phyloP scores from a whole-genome alignment of 2,888 invertebrate genomes.

The Seladonia tumulorum region DNA sequence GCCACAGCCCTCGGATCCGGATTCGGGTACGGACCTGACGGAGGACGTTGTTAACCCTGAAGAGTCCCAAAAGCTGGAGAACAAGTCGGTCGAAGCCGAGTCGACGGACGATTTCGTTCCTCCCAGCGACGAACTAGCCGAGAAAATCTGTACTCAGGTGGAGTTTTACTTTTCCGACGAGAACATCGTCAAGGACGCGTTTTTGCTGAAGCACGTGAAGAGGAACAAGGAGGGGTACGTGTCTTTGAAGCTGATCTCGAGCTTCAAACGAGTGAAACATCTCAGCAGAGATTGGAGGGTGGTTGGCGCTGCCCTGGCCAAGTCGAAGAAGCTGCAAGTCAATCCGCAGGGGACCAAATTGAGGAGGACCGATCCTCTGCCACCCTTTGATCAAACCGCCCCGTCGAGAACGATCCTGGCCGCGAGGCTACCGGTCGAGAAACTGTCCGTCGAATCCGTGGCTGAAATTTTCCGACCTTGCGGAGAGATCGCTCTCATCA shows the following conservation, averaged over 20 bases:
- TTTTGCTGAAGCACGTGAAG: slow-evolving; percentile 96
- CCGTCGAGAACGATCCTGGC: slow-evolving; percentile 96
- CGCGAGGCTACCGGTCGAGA: slow-evolving; percentile 93
- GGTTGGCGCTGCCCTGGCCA: slow-evolving; percentile 93
- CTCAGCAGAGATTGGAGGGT: slow-evolving; percentile 97
- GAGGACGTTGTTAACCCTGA: slow-evolving; percentile 62
- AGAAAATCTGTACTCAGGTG: slow-evolving; percentile 93
- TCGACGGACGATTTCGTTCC: slow-evolving; percentile 78
- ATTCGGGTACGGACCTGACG: slow-evolving; percentile 75
- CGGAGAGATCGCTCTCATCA: slow-evolving; percentile 95
- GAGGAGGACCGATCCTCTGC: slow-evolving; percentile 92
- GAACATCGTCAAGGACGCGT: slow-evolving; percentile 97
- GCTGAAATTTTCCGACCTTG: slow-evolving; percentile 95
- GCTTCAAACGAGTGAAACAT: slow-evolving; percentile 97
- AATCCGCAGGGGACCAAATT: slow-evolving; percentile 96
- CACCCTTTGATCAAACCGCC: slow-evolving; percentile 95
- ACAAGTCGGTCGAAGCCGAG: slow-evolving; percentile 11
- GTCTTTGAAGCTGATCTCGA: slow-evolving; percentile 96
- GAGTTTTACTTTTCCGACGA: slow-evolving; percentile 98
- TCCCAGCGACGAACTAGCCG: slow-evolving; percentile 91
- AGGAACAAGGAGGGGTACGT: slow-evolving; percentile 98
- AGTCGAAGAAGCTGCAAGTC: slow-evolving; percentile 92
- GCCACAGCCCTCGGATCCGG: slow-evolving; percentile 70
- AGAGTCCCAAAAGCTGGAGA: slow-evolving; percentile 45
- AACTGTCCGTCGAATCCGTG: slow-evolving; percentile 95